Evolutionary conservation across 2,888 invertebrate genomes (phyloP).

Genomic region (Miltochrista miniata): DNA sequence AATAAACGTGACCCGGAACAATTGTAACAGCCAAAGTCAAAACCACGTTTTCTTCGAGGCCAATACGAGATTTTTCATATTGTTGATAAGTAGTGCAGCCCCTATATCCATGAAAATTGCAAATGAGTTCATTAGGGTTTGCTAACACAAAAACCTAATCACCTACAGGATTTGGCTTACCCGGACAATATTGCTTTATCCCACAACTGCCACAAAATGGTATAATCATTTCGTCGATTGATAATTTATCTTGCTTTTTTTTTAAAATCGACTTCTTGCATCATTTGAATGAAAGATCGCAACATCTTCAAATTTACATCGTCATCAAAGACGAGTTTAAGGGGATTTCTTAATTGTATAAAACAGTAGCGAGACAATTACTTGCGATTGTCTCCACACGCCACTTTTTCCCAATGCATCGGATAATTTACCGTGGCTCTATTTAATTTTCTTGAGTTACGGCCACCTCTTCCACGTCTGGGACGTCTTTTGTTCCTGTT

Average conservation of each 20-base stretch:
- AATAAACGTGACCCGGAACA: slow-evolving; percentile 13
- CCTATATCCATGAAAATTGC: slow-evolving; percentile 18
- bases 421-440: no score
- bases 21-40: slow-evolving; percentile 10
- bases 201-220: slow-evolving; percentile 12
- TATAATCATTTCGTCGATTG: slow-evolving; percentile 12
- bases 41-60: slow-evolving; percentile 12
- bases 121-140: slow-evolving; percentile 8
- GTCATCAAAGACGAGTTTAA: slow-evolving; percentile 23
- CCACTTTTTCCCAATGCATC: no score
- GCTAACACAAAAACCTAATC: slow-evolving; percentile 12
- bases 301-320: slow-evolving; percentile 15
- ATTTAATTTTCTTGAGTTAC: no score
- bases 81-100: slow-evolving; percentile 11
- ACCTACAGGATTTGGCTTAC: slow-evolving; percentile 12
- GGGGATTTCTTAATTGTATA: slow-evolving; percentile 11
- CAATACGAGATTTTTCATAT: slow-evolving; percentile 2
- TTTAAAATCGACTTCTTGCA: slow-evolving; percentile 10
- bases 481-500: no score
- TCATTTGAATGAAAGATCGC: slow-evolving; percentile 12
- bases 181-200: slow-evolving; percentile 15
- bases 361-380: no score
- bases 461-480: no score
- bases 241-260: background rate
- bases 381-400: no score